These are phyloP conservation scores for Temnothorax unifasciatus DNA, from an alignment of 2,888 invertebrate species.

Conservation along the genomic window DNA sequence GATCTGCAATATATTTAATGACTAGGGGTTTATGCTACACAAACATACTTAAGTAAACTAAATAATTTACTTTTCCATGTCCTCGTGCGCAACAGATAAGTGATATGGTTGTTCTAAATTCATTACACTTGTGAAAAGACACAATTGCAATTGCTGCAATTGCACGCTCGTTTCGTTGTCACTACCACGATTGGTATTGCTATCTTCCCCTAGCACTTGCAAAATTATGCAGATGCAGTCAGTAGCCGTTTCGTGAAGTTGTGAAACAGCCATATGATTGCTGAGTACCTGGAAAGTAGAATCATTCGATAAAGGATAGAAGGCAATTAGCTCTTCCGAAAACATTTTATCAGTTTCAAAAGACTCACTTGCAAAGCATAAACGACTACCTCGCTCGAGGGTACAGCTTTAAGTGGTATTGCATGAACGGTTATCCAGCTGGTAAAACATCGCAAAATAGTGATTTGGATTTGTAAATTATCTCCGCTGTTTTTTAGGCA, in stretches of 20 bases:
- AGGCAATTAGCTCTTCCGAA: not conserved
- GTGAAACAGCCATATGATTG: conserved; percentile 88
- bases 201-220: conserved; percentile 91
- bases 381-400: conserved; percentile 91
- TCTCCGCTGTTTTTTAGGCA: conserved; percentile 90
- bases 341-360: not conserved
- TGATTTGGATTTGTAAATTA: conserved; percentile 90
- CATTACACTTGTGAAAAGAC: conserved; percentile 93
- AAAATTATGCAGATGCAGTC: conserved; percentile 96
- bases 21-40: conserved; percentile 27
- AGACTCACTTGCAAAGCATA: conserved; percentile 89
- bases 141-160: conserved; percentile 91
- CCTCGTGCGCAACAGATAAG: conserved; percentile 96
- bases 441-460: conserved; percentile 94
- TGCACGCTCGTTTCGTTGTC: conserved; percentile 88
- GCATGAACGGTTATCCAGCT: conserved; percentile 96
- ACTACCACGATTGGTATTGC: conserved; percentile 84
- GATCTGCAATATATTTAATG: conserved; percentile 87
- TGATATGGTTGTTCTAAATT: conserved; percentile 95
- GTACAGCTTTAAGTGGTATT: conserved; percentile 91
- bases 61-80: conserved; percentile 92
- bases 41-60: conserved; percentile 24
- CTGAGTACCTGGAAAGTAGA: conserved; percentile 87
- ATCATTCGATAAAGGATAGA: not conserved
- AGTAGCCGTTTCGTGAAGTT: conserved; percentile 95